A percentile compares a stretch with the other conserved stretches of the same genome.
phyloP scores from a whole-genome alignment of 2,888 invertebrate genomes.

The Bellardia pandia region DNA sequence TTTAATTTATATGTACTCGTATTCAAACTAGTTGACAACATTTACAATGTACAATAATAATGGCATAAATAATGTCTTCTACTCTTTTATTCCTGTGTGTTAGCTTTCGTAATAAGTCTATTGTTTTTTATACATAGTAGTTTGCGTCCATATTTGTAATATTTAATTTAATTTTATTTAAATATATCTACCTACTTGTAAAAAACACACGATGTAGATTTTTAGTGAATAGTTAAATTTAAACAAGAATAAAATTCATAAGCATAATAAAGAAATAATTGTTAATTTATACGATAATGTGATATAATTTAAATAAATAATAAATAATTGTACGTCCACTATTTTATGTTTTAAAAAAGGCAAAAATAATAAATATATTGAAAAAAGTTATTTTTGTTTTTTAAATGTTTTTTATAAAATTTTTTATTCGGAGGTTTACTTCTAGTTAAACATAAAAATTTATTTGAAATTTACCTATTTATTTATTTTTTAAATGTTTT shows the following conservation, averaged over 20 bases:
- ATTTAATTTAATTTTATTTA: conserved; percentile 43
- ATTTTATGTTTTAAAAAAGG: conserved; percentile 30
- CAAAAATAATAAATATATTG: background rate
- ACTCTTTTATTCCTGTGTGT: conserved; percentile 14
- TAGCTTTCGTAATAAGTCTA: conserved; percentile 20
- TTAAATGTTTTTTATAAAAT: no score
- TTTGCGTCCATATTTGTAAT: conserved; percentile 58
- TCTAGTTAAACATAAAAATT: no score
- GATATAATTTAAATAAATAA: conserved; percentile 70
- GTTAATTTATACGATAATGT: conserved; percentile 71
- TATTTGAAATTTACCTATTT: no score
- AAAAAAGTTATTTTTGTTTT: background rate
- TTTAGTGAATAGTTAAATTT: conserved; percentile 47
- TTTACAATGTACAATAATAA: conserved; percentile 44
- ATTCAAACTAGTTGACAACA: conserved; percentile 40
- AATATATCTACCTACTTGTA: conserved; percentile 1
- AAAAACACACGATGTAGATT: conserved; percentile 29
- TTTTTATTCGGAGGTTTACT: no score
- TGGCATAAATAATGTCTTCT: conserved; percentile 25
- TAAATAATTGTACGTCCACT: conserved; percentile 36
- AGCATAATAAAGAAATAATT: conserved; percentile 53
- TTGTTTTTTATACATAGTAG: conserved; percentile 5
- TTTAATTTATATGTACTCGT: conserved; percentile 26
- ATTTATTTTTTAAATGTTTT: no score
- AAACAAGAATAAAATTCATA: background rate